Evolutionary conservation across 2,888 invertebrate genomes (phyloP), one percentile per base, ranked within the genome.

Genomic region (Xanthorhoe spadicearia): DNA sequence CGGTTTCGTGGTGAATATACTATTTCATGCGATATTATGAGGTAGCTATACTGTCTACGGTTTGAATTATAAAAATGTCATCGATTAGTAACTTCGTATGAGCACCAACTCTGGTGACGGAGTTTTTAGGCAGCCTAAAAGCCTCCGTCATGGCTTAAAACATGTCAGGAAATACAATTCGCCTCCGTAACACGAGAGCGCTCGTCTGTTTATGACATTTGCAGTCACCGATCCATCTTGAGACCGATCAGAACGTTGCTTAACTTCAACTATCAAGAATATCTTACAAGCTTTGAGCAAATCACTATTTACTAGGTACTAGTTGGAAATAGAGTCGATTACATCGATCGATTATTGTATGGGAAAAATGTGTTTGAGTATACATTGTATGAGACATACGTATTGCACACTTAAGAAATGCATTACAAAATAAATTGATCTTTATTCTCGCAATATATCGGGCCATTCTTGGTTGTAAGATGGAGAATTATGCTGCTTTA

Each of bases 1-100:
- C 48, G 10, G 64, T 72, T 69, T 64, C 73, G 51, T 56, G 19
- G 68, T 61, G 32, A 67, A 70, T 74, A 74, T 72, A 56, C 28
- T 35, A 57, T 69, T 70, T 69, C 73, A 70, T 65, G 53, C 58
- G 64, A 55, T 62, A 64, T 67, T 67, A 55, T 63, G 64, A 66
- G 68, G 66, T 66, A 49, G 70, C 69, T 68, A n/a, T n/a, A 68
- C 72, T 66, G 62, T 65, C 60, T 8, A 17, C 48, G 1, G 10
- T 13, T 43, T 43, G 43, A 43, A n/a, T 3, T 13, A 43, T 5
- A 43, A 43, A 4, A 23, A 23, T 23, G 1, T 3, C 23, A 23
- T 23, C 23, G 23, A 23, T 23, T 23, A 23, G 23, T 23, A 23
- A 23, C 2, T 23, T 23, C 23, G 23, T 23, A 3, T 4, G 23